Evolutionary conservation across 1,140 invertebrate genomes (phyloP), one percentile per base, ranked within the genome.

Genomic region (Episyrphus balteatus): DNA sequence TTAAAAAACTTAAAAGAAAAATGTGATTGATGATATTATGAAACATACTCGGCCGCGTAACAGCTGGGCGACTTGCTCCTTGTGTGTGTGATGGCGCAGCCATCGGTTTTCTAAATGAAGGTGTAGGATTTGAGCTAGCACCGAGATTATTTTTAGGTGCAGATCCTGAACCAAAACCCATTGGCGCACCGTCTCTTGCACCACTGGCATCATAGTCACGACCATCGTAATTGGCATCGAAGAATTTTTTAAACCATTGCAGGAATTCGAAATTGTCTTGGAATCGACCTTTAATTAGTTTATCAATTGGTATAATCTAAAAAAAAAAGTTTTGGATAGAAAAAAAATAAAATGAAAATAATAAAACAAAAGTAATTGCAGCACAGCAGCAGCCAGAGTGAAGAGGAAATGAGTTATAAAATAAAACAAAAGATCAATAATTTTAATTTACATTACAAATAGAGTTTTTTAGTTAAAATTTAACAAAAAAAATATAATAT

Each of bases 241-340:
- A 98, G 74, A 98, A 97, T 71, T 95, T 95, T 79, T 98, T 97
- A 78, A 98, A 98, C 94, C 94, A 98, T 78, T 98, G 94, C 54
- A 98, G 82, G 77, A 98, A 98, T 71, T 98, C 94, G 79, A 98
- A 98, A 76, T 98, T 98, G 78, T 98, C 93, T 81, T 92, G 88
- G 73, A 95, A 96, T 56, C 87, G 82, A 64, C 90, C 91, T 75
- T 95, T 95, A 59, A 94, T 88, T 75, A 89, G 77, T 75, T 75
- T 85, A 78, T 88, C 84, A 75, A 90, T 86, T 56, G 86, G 83
- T 70, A 88, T 84, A 74, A 87, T 88, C 85, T 88, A 75, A 71
- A 76, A 75, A 72, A 72, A 66, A 64, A 66, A 68, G 61, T 52
- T 54, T 57, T 43, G 51, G 51, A 50, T 50, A 41, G 51, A 65